Percentiles rank a stretch among this genome's conserved stretches.
These are phyloP conservation scores for Bettongia penicillata DNA, from an alignment of 2,113 vertebrate genomes.

Conservation along the genomic window DNA sequence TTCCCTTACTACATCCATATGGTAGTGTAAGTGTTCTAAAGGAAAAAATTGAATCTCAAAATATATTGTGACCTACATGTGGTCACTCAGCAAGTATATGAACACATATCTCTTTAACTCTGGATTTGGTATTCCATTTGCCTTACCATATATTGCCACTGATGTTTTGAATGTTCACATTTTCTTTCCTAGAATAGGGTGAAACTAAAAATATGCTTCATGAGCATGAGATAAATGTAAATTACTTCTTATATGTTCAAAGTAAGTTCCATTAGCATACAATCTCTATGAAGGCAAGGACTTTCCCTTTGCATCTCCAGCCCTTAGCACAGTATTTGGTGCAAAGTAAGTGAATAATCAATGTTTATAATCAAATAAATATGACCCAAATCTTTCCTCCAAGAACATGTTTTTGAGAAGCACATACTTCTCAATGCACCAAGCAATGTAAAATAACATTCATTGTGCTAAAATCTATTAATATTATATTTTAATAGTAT, in stretches of 20 bases:
- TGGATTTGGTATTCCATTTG: background rate
- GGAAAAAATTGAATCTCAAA: background rate
- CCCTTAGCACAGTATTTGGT: background rate
- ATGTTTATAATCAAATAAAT: background rate
- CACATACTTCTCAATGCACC: background rate
- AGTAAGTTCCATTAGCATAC: background rate
- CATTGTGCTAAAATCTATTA: background rate
- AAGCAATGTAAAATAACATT: background rate
- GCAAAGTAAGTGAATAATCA: background rate
- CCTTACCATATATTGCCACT: background rate
- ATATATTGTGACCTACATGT: background rate
- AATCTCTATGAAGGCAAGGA: background rate
- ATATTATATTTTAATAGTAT: background rate
- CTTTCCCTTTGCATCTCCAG: background rate
- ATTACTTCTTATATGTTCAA: background rate
- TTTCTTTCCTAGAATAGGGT: slow-evolving; percentile 26
- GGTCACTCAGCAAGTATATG: background rate
- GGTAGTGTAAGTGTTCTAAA: background rate
- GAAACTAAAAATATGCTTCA: background rate
- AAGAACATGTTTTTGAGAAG: background rate
- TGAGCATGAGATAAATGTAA: background rate
- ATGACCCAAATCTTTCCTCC: background rate
- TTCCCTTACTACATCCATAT: background rate
- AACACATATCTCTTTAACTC: background rate
- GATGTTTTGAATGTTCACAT: background rate